These are phyloP conservation scores for Cataglyphis altisquamis DNA, from an alignment of 2,888 invertebrate genomes.

Conservation along the genomic window DNA sequence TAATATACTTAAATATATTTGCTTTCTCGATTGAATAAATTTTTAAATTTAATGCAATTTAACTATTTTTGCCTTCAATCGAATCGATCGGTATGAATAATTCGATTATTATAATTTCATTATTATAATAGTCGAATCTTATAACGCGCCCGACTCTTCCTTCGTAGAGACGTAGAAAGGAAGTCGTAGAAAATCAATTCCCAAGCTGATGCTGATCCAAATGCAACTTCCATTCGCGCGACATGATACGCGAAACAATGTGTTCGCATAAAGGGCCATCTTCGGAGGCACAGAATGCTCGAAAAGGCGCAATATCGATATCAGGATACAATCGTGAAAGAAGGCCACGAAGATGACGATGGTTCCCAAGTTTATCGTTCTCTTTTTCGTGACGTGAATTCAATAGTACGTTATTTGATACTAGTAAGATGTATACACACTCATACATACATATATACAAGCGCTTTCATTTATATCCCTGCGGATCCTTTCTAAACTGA, in stretches of 20 bases:
- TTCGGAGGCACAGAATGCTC: conserved; percentile 54
- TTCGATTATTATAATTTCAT: conserved; percentile 11
- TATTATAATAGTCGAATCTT: not conserved
- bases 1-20: not conserved
- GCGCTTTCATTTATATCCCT: not conserved
- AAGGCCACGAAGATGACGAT: conserved; percentile 9
- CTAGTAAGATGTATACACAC: not conserved
- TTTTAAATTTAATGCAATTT: not conserved
- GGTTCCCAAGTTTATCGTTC: conserved; percentile 58
- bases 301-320: conserved; percentile 60
- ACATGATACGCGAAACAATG: conserved; percentile 62
- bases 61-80: not conserved
- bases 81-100: not conserved
- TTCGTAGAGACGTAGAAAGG: conserved; percentile 28
- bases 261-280: conserved; percentile 50
- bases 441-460: not conserved
- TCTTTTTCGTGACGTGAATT: conserved; percentile 48
- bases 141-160: not conserved
- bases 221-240: conserved; percentile 65
- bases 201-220: conserved; percentile 49
- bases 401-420: conserved; percentile 39
- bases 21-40: not conserved
- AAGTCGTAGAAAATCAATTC: conserved; percentile 51
- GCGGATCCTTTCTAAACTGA: not conserved
- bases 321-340: conserved; percentile 42